phyloP scores from a whole-genome alignment of 2,888 invertebrate species.

The Apamea sordens region DNA sequence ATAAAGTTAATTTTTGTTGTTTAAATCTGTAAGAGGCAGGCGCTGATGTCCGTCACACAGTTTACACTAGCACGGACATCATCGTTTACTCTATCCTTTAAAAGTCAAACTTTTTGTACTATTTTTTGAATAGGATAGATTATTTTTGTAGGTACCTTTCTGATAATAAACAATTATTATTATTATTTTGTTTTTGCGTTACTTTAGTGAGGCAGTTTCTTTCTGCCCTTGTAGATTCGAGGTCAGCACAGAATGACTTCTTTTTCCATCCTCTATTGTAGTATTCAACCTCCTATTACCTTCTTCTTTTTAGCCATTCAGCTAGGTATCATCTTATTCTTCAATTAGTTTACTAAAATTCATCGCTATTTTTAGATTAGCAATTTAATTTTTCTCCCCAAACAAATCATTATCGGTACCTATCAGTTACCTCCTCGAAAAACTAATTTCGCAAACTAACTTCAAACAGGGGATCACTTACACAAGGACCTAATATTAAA shows the following conservation, averaged over 20 bases:
- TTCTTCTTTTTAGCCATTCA: neutral
- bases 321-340: neutral
- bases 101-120: no score
- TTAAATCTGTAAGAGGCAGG: no score
- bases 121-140: no score
- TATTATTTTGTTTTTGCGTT: neutral
- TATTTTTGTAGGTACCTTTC: no score
- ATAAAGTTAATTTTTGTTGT: no score
- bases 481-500: constrained; percentile 49
- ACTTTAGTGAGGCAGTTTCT: neutral
- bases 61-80: no score
- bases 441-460: constrained; percentile 53
- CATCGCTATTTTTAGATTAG: neutral
- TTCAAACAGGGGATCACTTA: constrained; percentile 36
- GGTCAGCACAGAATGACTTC: neutral
- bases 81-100: no score
- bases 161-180: no score
- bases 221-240: neutral
- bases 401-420: neutral
- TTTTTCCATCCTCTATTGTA: neutral
- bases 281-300: neutral
- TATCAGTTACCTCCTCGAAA: constrained; percentile 40
- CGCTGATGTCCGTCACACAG: no score
- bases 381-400: neutral
- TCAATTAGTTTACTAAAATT: neutral